These are phyloP conservation scores for Myathropa florea DNA, from an alignment of 2,888 invertebrate genomes.

Conservation along the genomic window DNA sequence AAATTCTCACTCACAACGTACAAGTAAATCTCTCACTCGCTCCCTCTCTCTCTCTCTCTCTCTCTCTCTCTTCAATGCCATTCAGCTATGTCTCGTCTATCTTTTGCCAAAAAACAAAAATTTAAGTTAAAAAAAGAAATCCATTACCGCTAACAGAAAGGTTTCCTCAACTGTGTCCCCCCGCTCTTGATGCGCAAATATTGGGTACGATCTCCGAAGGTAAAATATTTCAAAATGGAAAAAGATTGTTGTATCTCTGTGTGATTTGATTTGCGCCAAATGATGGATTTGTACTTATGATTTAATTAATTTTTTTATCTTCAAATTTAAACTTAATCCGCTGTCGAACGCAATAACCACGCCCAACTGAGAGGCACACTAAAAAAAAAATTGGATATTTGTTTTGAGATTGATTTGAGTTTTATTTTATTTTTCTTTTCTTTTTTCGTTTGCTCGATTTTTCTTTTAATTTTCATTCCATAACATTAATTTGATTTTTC, in stretches of 20 bases:
- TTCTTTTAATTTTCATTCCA: constrained; percentile 30
- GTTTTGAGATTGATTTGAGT: constrained; percentile 23
- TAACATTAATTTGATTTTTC: constrained; percentile 34
- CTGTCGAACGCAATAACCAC: constrained; percentile 49
- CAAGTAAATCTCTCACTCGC: constrained; percentile 36
- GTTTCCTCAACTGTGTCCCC: constrained; percentile 53
- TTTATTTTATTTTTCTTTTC: constrained; percentile 3
- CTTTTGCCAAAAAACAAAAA: constrained; percentile 58
- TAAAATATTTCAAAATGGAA: constrained; percentile 74
- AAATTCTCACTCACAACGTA: constrained; percentile 14
- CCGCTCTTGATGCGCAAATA: constrained; percentile 68
- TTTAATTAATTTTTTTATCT: constrained; percentile 16
- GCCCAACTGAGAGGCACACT: constrained; percentile 16
- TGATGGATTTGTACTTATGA: constrained; percentile 1
- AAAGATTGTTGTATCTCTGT: constrained; percentile 55
- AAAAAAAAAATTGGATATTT: constrained; percentile 34
- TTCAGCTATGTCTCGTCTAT: constrained; percentile 42
- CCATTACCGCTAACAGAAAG: constrained; percentile 44
- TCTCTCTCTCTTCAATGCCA: constrained; percentile 26
- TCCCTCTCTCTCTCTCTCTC: constrained; percentile 6
- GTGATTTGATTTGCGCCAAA: constrained; percentile 64
- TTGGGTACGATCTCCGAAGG: constrained; percentile 81
- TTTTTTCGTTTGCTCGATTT: constrained; percentile 44
- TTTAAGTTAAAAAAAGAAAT: constrained; percentile 59
- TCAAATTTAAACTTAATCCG: constrained; percentile 24